Evolutionary conservation across 2,113 vertebrate genomes (phyloP).

Genomic region (Lophura nycthemera): DNA sequence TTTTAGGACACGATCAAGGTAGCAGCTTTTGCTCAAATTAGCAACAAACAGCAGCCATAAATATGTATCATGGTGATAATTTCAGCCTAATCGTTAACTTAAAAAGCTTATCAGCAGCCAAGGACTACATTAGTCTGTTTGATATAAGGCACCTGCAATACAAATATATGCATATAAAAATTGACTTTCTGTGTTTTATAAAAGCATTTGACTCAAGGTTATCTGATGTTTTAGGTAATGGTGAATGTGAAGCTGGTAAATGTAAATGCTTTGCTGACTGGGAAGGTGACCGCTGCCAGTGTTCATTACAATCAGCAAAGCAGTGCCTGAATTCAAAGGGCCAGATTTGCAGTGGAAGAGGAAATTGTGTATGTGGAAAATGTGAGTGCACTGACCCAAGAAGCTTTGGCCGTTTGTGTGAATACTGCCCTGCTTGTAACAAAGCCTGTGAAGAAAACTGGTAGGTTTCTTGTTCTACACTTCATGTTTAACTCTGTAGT

Average conservation of each 20-base stretch:
- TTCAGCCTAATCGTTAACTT: not conserved
- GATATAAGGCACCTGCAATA: not conserved
- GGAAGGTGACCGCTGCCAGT: conserved; percentile 90
- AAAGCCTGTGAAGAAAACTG: conserved; percentile 87
- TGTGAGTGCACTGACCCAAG: conserved; percentile 88
- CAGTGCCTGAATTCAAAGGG: conserved; percentile 85
- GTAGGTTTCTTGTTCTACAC: conserved; percentile 74
- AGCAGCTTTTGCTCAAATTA: not conserved
- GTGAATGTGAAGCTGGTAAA: conserved; percentile 87
- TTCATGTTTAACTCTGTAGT: not conserved
- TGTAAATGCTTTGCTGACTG: conserved; percentile 89
- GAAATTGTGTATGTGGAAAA: conserved; percentile 88
- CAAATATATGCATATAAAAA: not conserved
- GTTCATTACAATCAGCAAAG: conserved; percentile 78
- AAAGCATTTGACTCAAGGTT: not conserved
- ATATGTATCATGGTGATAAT: not conserved
- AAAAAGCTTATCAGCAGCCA: not conserved
- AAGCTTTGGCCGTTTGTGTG: conserved; percentile 88
- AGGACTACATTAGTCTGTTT: not conserved
- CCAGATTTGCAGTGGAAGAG: conserved; percentile 88
- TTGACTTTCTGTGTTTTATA: not conserved
- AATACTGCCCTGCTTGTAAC: conserved; percentile 88
- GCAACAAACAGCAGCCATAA: not conserved
- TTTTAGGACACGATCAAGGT: not conserved
- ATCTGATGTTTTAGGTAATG: conserved; percentile 83